These are phyloP conservation scores for Ctenopoma kingsleyae DNA, from an alignment of 2,797 vertebrate species.

Conservation along the genomic window DNA sequence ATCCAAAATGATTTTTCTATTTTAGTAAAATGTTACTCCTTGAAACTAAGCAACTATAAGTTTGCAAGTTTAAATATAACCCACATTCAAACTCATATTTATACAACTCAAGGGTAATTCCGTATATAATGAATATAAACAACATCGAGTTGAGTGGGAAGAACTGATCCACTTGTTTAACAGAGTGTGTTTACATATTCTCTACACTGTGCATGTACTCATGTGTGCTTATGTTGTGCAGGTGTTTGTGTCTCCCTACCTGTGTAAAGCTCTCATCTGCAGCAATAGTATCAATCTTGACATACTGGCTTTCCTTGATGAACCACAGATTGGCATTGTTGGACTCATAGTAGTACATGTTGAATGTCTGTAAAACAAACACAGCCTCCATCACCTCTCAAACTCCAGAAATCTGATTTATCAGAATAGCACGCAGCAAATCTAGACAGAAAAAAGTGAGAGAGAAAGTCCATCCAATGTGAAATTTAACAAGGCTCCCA, in stretches of 20 bases:
- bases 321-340: constrained; percentile 88
- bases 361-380: constrained; percentile 84
- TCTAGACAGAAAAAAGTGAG: constrained; percentile 11
- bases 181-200: background rate
- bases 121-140: background rate
- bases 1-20: background rate
- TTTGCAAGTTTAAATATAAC: constrained; percentile 19
- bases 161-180: no score
- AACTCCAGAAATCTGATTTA: background rate
- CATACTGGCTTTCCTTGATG: constrained; percentile 88
- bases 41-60: constrained; percentile 5
- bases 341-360: constrained; percentile 90
- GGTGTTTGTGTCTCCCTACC: constrained; percentile 47
- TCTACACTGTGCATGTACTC: background rate
- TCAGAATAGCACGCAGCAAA: constrained; percentile 14
- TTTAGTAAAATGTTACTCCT: constrained; percentile 1
- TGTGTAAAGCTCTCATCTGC: constrained; percentile 91
- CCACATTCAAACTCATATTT: background rate
- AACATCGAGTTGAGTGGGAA: background rate
- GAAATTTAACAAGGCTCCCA: constrained; percentile 43
- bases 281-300: constrained; percentile 90
- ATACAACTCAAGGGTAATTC: background rate
- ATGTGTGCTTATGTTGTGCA: background rate
- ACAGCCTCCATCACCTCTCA: constrained; percentile 2
- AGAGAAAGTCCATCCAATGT: constrained; percentile 25